A percentile compares a stretch with the other conserved stretches of the same genome.
Evolutionary conservation across 2,113 vertebrate genomes (phyloP).

Genomic region (Rhea americana): DNA sequence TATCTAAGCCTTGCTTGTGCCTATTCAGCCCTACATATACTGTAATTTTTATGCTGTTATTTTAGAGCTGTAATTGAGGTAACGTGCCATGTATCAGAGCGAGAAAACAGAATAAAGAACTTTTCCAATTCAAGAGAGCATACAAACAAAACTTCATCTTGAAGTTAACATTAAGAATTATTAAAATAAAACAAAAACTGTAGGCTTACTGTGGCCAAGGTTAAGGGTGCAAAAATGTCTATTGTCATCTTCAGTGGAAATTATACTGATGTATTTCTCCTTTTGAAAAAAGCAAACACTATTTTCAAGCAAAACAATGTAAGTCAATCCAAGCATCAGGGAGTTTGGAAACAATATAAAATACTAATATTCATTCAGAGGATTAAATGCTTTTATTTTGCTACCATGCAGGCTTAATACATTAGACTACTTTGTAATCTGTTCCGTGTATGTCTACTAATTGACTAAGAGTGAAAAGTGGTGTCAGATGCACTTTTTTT

Average conservation of each 20-base stretch:
- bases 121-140: background rate
- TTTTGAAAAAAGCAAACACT: constrained; percentile 8
- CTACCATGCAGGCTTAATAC: background rate
- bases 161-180: background rate
- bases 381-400: constrained; percentile 42
- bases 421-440: background rate
- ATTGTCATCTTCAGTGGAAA: constrained; percentile 23
- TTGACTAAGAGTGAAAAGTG: background rate
- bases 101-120: background rate
- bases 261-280: constrained; percentile 10
- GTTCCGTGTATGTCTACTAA: background rate
- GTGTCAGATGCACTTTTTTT: fast-evolving
- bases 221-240: constrained; percentile 6
- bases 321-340: constrained; percentile 37
- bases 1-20: background rate
- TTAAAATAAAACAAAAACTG: background rate
- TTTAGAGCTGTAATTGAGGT: background rate
- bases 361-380: constrained; percentile 30
- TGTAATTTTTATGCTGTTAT: background rate
- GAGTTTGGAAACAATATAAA: constrained; percentile 40
- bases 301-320: constrained; percentile 13
- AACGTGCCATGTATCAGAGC: background rate
- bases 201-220: background rate
- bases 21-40: background rate
- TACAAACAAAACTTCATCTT: background rate